Evolutionary conservation across 1,140 invertebrate genomes (phyloP), one percentile per base, ranked within the genome.

Genomic region (Leptinotarsa defecta): DNA sequence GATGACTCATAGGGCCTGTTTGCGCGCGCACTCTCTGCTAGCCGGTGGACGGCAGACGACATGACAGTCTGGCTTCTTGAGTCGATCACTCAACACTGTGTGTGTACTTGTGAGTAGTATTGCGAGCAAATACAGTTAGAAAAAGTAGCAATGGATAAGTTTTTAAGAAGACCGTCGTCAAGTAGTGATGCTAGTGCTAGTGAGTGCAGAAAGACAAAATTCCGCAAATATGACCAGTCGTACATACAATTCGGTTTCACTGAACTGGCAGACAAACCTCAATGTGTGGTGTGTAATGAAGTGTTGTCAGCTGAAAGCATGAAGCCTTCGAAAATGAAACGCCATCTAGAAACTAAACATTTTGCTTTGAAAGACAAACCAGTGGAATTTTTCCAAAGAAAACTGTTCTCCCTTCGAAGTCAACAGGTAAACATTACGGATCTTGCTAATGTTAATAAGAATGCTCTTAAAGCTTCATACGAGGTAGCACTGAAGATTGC

Each of bases 321-420:
- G 80, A 82, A 83, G 62, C 79, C 79, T 65, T 81, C 80, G 64
- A 83, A 81, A 63, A 63, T 81, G 67, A 57, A 61, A 71, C 79
- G 77, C 24, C 79, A 81, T 62, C 75, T 81, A n/a, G 80, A 76
- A 48, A 80, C 77, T 57, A 80, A 81, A 76, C 76, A 79, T 76
- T 71, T 68, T 77, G 76, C 79, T 74, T 61, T 76, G 79, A 77
- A 76, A 77, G 69, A 80, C 68, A 81, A 82, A 68, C 77, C 80
- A 17, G 22, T 78, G 71, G 79, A 81, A 61, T 82, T 78, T 77
- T 80, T 82, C 77, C 76, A 82, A 61, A 48, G 80, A 77, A 81
- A 81, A 75, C 79, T 81, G 48, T 15, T 78, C 77, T 71, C 75
- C 77, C 79, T 80, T 77, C 34, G 76, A 74, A 73, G 76, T 69